These are phyloP conservation scores for Apistogramma diplotaenia DNA, from an alignment of 2,113 vertebrate species.

Conservation along the genomic window DNA sequence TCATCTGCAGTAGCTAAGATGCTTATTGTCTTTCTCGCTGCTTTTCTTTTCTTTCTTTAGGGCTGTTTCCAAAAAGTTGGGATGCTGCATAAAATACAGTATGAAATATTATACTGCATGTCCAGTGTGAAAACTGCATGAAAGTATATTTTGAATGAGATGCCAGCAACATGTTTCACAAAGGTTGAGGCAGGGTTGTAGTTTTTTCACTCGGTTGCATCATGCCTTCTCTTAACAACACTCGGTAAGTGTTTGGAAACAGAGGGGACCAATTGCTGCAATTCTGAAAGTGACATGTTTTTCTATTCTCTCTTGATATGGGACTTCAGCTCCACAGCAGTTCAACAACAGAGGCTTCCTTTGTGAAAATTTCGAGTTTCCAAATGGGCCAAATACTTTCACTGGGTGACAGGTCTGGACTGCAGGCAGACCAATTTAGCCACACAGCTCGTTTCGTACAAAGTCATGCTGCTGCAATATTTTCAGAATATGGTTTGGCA, in stretches of 20 bases:
- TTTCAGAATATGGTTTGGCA: neutral
- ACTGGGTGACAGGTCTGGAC: neutral
- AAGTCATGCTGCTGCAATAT: neutral
- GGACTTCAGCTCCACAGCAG: neutral
- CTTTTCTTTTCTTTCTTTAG: neutral
- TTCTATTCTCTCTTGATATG: neutral
- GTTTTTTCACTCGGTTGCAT: neutral
- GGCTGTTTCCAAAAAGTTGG: neutral
- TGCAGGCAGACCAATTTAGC: neutral
- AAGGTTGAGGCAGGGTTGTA: neutral
- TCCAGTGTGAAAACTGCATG: neutral
- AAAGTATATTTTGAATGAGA: neutral
- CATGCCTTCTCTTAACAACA: neutral
- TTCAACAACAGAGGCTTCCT: neutral
- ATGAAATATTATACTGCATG: neutral
- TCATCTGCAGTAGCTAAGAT: neutral
- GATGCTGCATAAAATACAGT: neutral
- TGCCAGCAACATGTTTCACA: neutral
- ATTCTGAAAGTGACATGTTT: constrained; percentile 1
- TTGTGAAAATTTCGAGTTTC: neutral
- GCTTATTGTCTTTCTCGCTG: neutral
- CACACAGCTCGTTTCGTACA: neutral
- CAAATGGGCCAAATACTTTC: neutral
- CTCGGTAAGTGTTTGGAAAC: neutral
- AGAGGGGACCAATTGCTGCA: neutral